Conservation (phyloP, 1,140 invertebrate genomes). For the Conopomorpha cramerella region DNA sequence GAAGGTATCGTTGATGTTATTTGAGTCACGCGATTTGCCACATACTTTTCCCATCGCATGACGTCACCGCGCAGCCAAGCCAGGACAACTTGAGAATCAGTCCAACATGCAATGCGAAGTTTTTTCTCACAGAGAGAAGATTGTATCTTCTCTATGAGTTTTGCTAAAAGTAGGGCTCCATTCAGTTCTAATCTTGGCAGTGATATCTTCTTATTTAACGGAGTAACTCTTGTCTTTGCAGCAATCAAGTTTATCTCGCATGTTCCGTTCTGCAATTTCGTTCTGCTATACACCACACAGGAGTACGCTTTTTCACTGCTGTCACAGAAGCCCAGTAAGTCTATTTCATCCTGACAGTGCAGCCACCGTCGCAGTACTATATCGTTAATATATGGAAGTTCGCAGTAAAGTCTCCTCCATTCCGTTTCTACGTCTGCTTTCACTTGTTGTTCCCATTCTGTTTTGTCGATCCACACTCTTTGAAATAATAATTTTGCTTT, state of each 20-base stretch:
- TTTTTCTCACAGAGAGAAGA: neutral
- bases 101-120: neutral
- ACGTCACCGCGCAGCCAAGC: neutral
- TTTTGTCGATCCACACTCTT: slow-evolving; percentile 23
- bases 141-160: neutral
- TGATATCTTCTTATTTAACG: neutral
- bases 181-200: neutral
- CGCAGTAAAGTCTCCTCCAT: neutral
- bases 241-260: neutral
- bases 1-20: neutral
- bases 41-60: neutral
- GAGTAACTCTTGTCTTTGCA: neutral
- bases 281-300: neutral
- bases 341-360: neutral
- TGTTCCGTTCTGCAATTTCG: neutral
- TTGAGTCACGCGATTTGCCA: neutral
- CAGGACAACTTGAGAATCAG: neutral
- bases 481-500: neutral
- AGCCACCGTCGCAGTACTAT: neutral
- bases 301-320: neutral
- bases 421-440: slow-evolving; percentile 2
- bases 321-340: neutral
- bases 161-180: neutral
- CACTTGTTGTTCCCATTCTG: slow-evolving; percentile 28
- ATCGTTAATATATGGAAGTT: neutral